Evolutionary conservation across 2,888 invertebrate genomes (phyloP).

Genomic region (Tryphoninae sp.): DNA sequence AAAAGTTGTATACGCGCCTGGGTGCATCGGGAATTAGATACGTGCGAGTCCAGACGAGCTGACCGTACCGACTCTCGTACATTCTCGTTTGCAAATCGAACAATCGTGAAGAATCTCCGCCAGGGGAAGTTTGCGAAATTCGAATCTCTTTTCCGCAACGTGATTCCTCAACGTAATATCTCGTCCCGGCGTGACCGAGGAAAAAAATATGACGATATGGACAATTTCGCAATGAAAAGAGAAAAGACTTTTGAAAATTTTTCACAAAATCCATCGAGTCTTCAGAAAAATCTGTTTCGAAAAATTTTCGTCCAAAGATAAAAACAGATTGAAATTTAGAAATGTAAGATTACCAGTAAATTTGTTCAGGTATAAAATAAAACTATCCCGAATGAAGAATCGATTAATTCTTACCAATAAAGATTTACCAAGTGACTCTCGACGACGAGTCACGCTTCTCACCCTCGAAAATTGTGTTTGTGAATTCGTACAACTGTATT

Average conservation of each 20-base stretch:
- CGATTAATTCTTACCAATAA: constrained; percentile 6
- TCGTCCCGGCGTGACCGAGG: background rate
- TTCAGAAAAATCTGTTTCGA: background rate
- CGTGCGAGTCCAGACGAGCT: constrained; percentile 7
- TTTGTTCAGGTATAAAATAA: too few species aligned
- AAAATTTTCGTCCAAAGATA: background rate
- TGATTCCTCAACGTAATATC: constrained; percentile 26
- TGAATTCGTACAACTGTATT: constrained; percentile 33
- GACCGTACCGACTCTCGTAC: constrained; percentile 8
- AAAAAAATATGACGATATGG: background rate
- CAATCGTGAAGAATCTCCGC: constrained; percentile 6
- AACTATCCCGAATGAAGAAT: background rate
- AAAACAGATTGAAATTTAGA: background rate
- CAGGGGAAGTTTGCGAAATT: constrained; percentile 51
- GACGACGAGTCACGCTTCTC: constrained; percentile 37
- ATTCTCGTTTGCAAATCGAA: constrained; percentile 33
- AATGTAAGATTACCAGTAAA: too few species aligned
- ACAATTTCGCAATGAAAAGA: background rate
- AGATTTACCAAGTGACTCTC: constrained; percentile 8
- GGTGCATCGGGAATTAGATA: constrained; percentile 9
- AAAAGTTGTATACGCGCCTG: background rate
- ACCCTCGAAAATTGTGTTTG: constrained; percentile 35
- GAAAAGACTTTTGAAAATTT: background rate
- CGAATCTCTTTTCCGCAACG: constrained; percentile 31
- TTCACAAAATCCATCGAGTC: background rate